Evolutionary conservation across 2,113 vertebrate species (phyloP), one percentile per base, ranked within the genome.

Genomic region (Pomatostomus ruficeps): DNA sequence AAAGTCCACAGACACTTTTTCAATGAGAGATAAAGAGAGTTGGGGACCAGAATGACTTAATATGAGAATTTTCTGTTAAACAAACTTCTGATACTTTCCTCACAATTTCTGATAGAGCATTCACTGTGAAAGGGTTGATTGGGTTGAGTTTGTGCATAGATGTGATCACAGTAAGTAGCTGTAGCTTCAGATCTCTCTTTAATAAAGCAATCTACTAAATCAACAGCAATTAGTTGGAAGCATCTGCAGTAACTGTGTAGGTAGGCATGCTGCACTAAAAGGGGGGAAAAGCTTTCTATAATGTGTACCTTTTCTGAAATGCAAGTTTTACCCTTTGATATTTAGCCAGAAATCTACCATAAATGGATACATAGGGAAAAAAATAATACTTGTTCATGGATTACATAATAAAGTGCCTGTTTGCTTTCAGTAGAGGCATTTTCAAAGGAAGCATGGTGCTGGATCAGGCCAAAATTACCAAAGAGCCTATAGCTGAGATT

Each of bases 181-280:
- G 19, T 66, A 5, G 0, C 52, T 84, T 91, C 82, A 80, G 63
- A 65, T 61, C 59, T 71, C 67, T 86, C 10, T 86, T 95, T 84
- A 93, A 89, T 61, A 66, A 29, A 82, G 31, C 29, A 82, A 22
- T 61, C 38, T 70, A 61, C 62, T 76, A 76, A 83, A 90, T 71
- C 35, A 93, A 84, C 51, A 84, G 51, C 48, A 88, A 78, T 94
- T 86, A 86, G 26, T 33, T 71, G 58, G 68, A 92, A 80, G 45
- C 26, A 35, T 90, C 43, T 94, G 87, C 72, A 83, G 4, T 71
- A 85, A 67, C 49, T 22, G 9, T 2, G 2, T 38, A 46, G 22
- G 35, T 70, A 84, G 46, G 86, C 17, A 33, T 40, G 10, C 33
- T 63, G 40, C 40, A 52, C 15, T 77, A 33, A 70, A 71, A 58